Base-by-base conservation (phyloP, 37 sponge, comb jelly and placozoan genomes). In the Dysidea cf. avara region DNA sequence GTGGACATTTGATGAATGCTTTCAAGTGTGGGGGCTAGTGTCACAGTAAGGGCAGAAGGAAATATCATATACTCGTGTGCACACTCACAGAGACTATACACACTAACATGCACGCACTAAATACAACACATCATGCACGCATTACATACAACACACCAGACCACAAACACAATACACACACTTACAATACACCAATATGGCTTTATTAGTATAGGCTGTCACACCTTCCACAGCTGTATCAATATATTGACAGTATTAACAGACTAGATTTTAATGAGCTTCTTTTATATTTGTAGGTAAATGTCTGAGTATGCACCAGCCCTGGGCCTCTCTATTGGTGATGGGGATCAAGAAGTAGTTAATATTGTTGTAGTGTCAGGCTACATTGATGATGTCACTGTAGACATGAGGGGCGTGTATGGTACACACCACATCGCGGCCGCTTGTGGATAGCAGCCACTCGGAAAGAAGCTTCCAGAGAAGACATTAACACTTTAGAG, bases 281-380 rank as follows among this genome's bases (percentile, higher is more conserved):
- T n/a, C n/a, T n/a, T n/a, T n/a, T 34, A 7, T 18, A 6, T 43
- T 56, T 82, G 21, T 54, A 89, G 97, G 99, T 0, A 67, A 67
- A 53, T 98, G 99, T 61, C 86, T 98, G 50, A 98, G 96, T 46
- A 94, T 98, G 95, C 99, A 98, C 60, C 99, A 98, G 55, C 99
- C 99, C 0, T 98, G 99, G 99, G 99, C 99, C 7, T 82, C 92
- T 13, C 83, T 98, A 17, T 69, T 98, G 20, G 93, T 98, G 13
- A 34, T 37, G 22, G 99, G 99, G 24, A 86, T 98, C 65, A 98
- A 98, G 69, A 69, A 51, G 94, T 93, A 56, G 38, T 74, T 80
- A 20, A 26, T 47, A 36, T 13, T 56, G 58, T 56, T 22, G 14
- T 56, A 2, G 20, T 6, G 2, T 13, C 22, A n/a, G 3, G 20